phyloP scores from a whole-genome alignment of 2,888 invertebrate genomes.

The Sepiola atlantica region DNA sequence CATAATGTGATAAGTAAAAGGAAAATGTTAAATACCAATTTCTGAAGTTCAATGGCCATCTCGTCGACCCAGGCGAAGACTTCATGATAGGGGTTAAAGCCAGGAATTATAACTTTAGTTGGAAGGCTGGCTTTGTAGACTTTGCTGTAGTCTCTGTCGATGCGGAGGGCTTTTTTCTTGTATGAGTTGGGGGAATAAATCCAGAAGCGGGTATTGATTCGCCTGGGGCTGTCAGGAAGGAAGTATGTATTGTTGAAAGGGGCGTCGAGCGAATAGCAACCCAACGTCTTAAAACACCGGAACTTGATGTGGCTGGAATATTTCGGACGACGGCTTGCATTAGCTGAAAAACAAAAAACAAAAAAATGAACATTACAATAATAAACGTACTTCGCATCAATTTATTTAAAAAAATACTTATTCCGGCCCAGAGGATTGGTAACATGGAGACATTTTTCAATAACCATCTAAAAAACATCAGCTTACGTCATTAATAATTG shows the following conservation, averaged over 20 bases:
- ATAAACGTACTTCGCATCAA: too few relatives aligned
- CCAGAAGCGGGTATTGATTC: constrained; percentile 58
- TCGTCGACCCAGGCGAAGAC: constrained; percentile 59
- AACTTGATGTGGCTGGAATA: constrained; percentile 1
- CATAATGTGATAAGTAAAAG: too few relatives aligned
- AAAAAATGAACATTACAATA: background rate
- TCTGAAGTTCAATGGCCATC: constrained; percentile 59
- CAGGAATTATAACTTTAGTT: constrained; percentile 64
- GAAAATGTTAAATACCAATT: constrained; percentile 55
- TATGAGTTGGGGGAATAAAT: constrained; percentile 53
- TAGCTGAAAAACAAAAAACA: background rate
- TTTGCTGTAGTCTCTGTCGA: background rate
- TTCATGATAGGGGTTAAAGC: constrained; percentile 62
- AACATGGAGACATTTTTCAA: too few relatives aligned
- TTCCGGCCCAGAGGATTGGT: too few relatives aligned
- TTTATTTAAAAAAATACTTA: too few relatives aligned
- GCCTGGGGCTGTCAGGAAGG: constrained; percentile 56
- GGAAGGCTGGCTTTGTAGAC: constrained; percentile 54
- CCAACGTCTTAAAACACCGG: constrained; percentile 87
- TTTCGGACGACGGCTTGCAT: background rate
- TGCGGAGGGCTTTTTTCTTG: background rate
- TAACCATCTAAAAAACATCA: too few relatives aligned
- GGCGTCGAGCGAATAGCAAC: constrained; percentile 88
- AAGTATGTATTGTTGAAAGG: constrained; percentile 76
- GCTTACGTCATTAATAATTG: too few relatives aligned